Base-by-base conservation (phyloP, 1,140 invertebrate species). In the Homarus americanus region DNA sequence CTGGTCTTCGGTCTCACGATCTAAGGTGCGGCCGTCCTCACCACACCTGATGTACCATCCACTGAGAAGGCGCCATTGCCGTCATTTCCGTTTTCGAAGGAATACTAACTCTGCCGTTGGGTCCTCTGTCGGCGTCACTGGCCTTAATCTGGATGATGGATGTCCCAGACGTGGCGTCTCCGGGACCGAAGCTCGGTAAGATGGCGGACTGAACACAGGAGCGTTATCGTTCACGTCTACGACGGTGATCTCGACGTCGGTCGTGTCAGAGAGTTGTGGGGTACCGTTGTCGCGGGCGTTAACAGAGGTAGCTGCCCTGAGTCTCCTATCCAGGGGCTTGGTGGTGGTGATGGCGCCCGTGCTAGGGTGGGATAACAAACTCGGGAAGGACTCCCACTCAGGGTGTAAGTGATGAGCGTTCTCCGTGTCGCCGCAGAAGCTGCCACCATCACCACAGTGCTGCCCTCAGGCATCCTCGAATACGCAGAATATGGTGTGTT, bases 191-290 rank as follows among this genome's bases (percentile, higher is more conserved):
- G 97, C 97, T 36, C 96, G 96, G 93, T 98, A 98, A 2, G 96
- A 95, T 0, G 96, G 95, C 80, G 97, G 96, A 89, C 97, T 96
- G 94, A 99, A 99, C 0, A 96, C 94, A 0, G 98, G 98, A 10
- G 96, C 95, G 94, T 99, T 99, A 93, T 99, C 98, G 94, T 99
- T 99, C 0, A 99, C 97, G 94, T 99, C 98, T 0, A 96, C 96
- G 0, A 99, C 96, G 9, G 97, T 97, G 85, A 99, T 98, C 94
- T 99, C 98, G 0, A 99, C 97, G 93, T 98, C 98, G 0, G 98
- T 98, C 0, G 97, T 98, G 93, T 99, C 98, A 9, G 97, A 97
- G 20, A 98, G 94, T 0, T 97, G 96, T 3, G 98, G 98, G 40
- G 96, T 96, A 3, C 98, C 98, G 36, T 98, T 97, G 94, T 99